These are phyloP conservation scores for Epizoanthus fatuus DNA, from an alignment of 92 coral and sea anemone genomes.

Conservation along the genomic window DNA sequence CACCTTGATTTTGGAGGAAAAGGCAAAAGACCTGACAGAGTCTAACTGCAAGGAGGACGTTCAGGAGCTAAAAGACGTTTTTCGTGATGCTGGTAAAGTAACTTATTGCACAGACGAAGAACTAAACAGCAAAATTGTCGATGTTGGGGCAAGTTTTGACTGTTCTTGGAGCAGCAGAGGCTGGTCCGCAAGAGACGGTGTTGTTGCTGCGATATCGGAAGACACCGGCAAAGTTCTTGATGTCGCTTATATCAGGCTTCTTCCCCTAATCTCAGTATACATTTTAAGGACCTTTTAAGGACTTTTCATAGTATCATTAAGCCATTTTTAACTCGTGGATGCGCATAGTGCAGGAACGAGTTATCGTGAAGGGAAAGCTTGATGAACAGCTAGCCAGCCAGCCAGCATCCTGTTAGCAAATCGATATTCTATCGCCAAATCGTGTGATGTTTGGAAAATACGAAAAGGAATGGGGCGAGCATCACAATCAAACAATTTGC, in stretches of 20 bases:
- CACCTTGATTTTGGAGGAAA: slow-evolving; percentile 22
- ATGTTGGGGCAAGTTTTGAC: slow-evolving; percentile 40
- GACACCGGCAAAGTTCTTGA: slow-evolving; percentile 53
- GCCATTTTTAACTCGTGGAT: no score
- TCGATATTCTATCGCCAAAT: no score
- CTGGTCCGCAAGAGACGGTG: slow-evolving; percentile 47
- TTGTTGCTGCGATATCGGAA: slow-evolving; percentile 43
- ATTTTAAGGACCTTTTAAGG: no score
- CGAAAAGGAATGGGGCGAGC: no score
- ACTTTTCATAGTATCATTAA: no score
- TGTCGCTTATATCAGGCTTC: neutral
- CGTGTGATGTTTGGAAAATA: no score
- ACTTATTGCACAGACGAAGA: slow-evolving; percentile 41
- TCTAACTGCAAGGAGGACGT: slow-evolving; percentile 35
- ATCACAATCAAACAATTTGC: no score
- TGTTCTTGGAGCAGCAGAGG: slow-evolving; percentile 49
- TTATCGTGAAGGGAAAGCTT: no score
- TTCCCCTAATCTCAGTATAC: no score
- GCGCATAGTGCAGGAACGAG: no score
- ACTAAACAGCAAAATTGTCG: slow-evolving; percentile 26
- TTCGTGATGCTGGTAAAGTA: slow-evolving; percentile 20
- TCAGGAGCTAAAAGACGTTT: slow-evolving; percentile 30
- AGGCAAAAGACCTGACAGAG: slow-evolving; percentile 34
- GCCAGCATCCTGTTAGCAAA: no score
- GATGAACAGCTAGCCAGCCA: no score